Base-by-base conservation (phyloP, 2,113 vertebrate genomes). In the Heloderma charlesbogerti region DNA sequence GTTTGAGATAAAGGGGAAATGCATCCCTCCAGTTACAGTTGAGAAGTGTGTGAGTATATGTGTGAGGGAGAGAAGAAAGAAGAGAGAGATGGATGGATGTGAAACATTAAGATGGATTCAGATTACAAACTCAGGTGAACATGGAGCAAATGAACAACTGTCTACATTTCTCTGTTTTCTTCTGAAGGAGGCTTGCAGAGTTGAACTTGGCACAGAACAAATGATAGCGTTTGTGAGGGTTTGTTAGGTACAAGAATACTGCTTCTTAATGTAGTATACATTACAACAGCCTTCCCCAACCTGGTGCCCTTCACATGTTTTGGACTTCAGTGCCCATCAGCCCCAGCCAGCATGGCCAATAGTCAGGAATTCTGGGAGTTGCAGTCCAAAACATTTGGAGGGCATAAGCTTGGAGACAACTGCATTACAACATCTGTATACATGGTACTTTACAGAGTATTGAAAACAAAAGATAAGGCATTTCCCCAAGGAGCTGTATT, bases 1-100 rank as follows among this genome's bases (percentile, higher is more conserved):
- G 91, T 94, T 95, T 94, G 1, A 9, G 93, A 94, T 95, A 96
- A 95, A 91, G 43, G 90, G 93, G 93, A 94, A 96, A 94, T 94
- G 16, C 69, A 81, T 94, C 95, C 93, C 93, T 96, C 77, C 0
- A 0, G 51, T 57, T 71, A 13, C 93, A 95, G 92, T 90, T 93
- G 94, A 86, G 93, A 95, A 95, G 94, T 66, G 20, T n/a, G 77
- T 31, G 10, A 29, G 9, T 84, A 75, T 92, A 85, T 92, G 90
- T 90, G 91, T 45, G 34, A 25, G 22, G 0, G n/a, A 54, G 34
- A 27, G 43, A 27, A 8, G 69, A 34, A 9, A 25, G 0, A 0
- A 95, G 88, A 91, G 93, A 93, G 92, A 75, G 94, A 63, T 20
- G 60, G 60, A 63, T 63, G 60, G 60, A 63, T 63, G 18, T 20